These are phyloP conservation scores for Tokudaia tokunoshimensis DNA, from an alignment of 2,797 vertebrate genomes.

Conservation along the genomic window DNA sequence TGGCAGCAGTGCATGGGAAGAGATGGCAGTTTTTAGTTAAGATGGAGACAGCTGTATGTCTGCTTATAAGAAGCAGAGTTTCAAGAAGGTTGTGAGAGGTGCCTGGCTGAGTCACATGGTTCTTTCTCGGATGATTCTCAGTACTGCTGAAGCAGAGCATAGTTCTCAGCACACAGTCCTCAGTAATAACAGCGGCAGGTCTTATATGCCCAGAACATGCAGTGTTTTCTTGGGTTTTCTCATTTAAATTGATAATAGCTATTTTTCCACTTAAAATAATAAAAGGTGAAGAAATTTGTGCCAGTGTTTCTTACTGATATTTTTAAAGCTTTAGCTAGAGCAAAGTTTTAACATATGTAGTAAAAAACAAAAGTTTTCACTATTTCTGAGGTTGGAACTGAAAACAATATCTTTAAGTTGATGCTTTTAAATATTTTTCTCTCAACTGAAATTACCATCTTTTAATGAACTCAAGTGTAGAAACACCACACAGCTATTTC, in stretches of 20 bases:
- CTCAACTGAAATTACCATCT: background rate
- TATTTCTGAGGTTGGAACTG: background rate
- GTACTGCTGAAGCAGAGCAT: background rate
- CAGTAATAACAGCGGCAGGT: background rate
- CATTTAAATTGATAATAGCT: background rate
- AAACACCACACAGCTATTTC: background rate
- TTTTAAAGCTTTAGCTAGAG: slow-evolving; percentile 11
- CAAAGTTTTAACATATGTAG: background rate
- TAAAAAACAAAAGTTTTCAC: background rate
- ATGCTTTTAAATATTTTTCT: background rate
- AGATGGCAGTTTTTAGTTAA: background rate
- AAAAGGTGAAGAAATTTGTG: background rate
- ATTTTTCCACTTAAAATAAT: background rate
- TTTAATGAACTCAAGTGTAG: background rate
- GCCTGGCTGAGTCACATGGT: background rate
- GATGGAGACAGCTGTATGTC: background rate
- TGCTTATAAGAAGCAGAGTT: background rate
- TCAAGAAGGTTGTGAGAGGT: background rate
- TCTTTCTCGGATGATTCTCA: background rate
- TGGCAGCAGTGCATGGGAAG: background rate
- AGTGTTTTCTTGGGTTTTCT: background rate
- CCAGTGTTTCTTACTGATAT: background rate
- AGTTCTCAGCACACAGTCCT: background rate
- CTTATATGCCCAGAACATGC: background rate
- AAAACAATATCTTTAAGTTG: slow-evolving; percentile 25